Evolutionary conservation across 2,113 vertebrate genomes (phyloP), one percentile per base, ranked within the genome.

Genomic region (Micronycteris hirsuta): DNA sequence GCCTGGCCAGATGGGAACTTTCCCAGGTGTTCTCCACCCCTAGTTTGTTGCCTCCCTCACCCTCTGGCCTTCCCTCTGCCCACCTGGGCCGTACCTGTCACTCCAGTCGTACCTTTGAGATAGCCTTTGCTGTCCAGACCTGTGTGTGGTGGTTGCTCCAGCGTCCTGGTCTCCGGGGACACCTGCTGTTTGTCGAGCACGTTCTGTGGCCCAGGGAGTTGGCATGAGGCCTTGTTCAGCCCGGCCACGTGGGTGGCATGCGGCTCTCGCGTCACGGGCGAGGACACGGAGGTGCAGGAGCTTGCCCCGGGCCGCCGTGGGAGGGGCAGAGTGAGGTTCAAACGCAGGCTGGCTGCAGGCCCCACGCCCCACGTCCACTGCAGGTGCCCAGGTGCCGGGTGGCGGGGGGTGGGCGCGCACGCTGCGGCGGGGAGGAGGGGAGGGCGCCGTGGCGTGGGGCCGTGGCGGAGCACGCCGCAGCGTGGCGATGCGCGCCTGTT

Each of bases 211-310:
- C 45, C 36, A 5, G 24, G 63, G 7, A 11, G n/a, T 65, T 16
- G 36, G 17, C 1, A 0, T 2, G 47, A 84, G 4, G 2, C 43
- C 63, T 92, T 26, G n/a, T 36, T 54, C 28, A 93, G 63, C 38
- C 33, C 2, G 31, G 5, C 14, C 0, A 0, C 1, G 1, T 2
- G 28, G 9, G 6, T 0, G 0, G 41, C 24, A 15, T 61, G 24
- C 20, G 19, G 49, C 28, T 84, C 26, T 56, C 33, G 4, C 15
- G 15, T 63, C 73, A n/a, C 36, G 24, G 68, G 11, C 9, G 63
- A 56, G 36, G 68, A 78, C 47, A 47, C 0, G 5, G 47, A 63
- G 43, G 2, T 12, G 20, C 1, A 2, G 33, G 26, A 31, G 26
- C 65, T 78, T 43, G 73, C 28, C 58, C 36, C 3, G 36, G 61